Base-by-base conservation (phyloP, 2,113 vertebrate genomes). In the Stictonetta naevosa region DNA sequence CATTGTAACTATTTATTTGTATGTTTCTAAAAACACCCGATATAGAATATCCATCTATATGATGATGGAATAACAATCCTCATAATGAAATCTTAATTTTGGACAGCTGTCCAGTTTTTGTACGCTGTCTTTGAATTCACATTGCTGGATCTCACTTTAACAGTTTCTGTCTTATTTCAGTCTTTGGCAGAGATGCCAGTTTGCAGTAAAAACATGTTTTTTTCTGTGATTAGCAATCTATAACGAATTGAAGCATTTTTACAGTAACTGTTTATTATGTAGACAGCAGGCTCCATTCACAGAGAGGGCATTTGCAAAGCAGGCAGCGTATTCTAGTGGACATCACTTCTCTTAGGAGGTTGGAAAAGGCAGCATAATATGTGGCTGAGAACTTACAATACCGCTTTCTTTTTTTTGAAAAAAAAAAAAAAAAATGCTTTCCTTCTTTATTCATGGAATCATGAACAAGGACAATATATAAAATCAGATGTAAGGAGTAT, bases 391-490 rank as follows among this genome's bases (percentile, higher is more conserved):
- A 21, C 7, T 82, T 71, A 7, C n/a, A 73, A 14, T 1, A 8
- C 19, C 25, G 33, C 11, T 89, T 72, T 44, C 38, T 74, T 36
- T 6, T 44, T 74, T 36, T 6, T 44, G 3, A 21, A 48, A 48
- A 21, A 21, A 20, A 46, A 46, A 48, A 21, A 58, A 73, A 77
- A 20, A 36, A 1, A 3, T 3, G 4, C 21, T 67, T 87, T 90
- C 52, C 9, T 66, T 3, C 44, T 77, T 83, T 48, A 36, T 82
- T 69, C 6, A 4, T 58, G 52, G 4, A 62, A 62, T 13, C 3
- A 7, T 5, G 4, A 5, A 17, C 0, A 8, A 22, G 10, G 9
- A 15, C 3, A 14, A 4, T 28, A 48, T 42, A 7, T 17, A 84
- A 84, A 84, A 86, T 67, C 74, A 28, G 20, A 5, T 74, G 34